A percentile compares a stretch with the other conserved stretches of the same genome.
Evolutionary conservation across 2,797 vertebrate genomes (phyloP).

Genomic region (Tachyglossus aculeatus): DNA sequence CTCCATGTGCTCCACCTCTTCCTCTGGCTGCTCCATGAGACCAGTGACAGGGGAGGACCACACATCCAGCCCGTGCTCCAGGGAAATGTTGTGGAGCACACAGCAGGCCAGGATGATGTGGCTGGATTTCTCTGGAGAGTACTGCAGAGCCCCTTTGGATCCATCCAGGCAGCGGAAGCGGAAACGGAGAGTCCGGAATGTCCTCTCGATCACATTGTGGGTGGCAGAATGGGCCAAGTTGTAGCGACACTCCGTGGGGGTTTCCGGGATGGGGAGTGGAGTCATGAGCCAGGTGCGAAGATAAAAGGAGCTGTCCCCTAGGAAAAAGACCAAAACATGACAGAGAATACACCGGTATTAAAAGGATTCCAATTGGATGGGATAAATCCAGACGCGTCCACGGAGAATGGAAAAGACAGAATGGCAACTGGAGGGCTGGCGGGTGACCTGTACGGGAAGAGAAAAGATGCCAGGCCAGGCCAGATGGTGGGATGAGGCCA

Average conservation of each 20-base stretch:
- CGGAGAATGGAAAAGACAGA: not conserved
- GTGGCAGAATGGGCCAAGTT: slow-evolving; percentile 90
- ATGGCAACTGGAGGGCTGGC: too few species aligned
- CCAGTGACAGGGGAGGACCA: slow-evolving; percentile 85
- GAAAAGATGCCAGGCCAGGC: too few species aligned
- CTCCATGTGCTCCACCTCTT: slow-evolving; percentile 80
- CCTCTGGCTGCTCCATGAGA: slow-evolving; percentile 82
- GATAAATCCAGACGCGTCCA: not conserved
- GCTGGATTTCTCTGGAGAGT: slow-evolving; percentile 93
- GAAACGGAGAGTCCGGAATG: slow-evolving; percentile 86
- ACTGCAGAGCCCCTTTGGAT: slow-evolving; percentile 90
- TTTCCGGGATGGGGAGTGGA: slow-evolving; percentile 83
- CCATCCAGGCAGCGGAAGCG: slow-evolving; percentile 93
- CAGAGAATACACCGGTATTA: slow-evolving; percentile 16
- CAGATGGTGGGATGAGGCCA: too few species aligned
- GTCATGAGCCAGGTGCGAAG: slow-evolving; percentile 92
- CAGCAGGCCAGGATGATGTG: slow-evolving; percentile 95
- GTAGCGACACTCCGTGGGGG: slow-evolving; percentile 86
- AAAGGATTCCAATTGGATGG: not conserved
- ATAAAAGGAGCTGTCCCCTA: slow-evolving; percentile 89
- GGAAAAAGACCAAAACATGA: slow-evolving; percentile 12
- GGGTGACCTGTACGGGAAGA: too few species aligned
- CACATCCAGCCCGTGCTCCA: slow-evolving; percentile 89
- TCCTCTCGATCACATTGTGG: slow-evolving; percentile 88
- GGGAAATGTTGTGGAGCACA: slow-evolving; percentile 92